Percentiles rank a stretch among this genome's conserved stretches.
Evolutionary conservation across 2,797 vertebrate genomes (phyloP).

Genomic region (Neoniphon sammara): DNA sequence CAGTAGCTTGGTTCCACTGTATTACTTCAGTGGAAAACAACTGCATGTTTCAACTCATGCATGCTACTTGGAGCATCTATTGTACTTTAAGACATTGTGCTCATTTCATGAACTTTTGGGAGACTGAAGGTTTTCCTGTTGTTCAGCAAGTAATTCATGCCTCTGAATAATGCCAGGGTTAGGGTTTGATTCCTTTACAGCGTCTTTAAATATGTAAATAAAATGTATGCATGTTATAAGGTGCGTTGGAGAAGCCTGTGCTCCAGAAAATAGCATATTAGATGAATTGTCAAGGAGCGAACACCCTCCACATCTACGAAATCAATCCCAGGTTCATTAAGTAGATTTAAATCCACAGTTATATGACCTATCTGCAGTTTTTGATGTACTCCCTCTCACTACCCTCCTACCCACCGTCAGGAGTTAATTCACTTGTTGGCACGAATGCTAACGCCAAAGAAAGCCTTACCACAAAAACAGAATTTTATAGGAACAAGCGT

Average conservation of each 20-base stretch:
- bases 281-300: background rate
- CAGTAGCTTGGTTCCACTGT: background rate
- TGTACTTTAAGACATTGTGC: slow-evolving; percentile 36
- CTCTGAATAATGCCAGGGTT: slow-evolving; percentile 36
- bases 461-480: slow-evolving; percentile 72
- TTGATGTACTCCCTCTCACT: slow-evolving; percentile 52
- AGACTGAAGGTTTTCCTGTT: slow-evolving; percentile 31
- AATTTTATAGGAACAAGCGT: slow-evolving; percentile 70
- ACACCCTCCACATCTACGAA: slow-evolving; percentile 27
- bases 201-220: background rate
- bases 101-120: slow-evolving; percentile 31
- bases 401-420: slow-evolving; percentile 43
- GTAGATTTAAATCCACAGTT: slow-evolving; percentile 6
- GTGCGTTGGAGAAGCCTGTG: background rate
- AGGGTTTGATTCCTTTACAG: slow-evolving; percentile 22
- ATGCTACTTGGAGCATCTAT: slow-evolving; percentile 21
- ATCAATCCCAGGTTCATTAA: slow-evolving; percentile 34
- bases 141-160: slow-evolving; percentile 48
- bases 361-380: slow-evolving; percentile 33
- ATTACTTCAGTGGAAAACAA: slow-evolving; percentile 18
- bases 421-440: slow-evolving; percentile 64
- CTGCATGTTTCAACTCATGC: background rate
- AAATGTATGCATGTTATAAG: background rate
- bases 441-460: slow-evolving; percentile 52
- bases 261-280: background rate